Evolutionary conservation across 1,140 invertebrate genomes (phyloP).

Genomic region (Sarcophaga peregrina): DNA sequence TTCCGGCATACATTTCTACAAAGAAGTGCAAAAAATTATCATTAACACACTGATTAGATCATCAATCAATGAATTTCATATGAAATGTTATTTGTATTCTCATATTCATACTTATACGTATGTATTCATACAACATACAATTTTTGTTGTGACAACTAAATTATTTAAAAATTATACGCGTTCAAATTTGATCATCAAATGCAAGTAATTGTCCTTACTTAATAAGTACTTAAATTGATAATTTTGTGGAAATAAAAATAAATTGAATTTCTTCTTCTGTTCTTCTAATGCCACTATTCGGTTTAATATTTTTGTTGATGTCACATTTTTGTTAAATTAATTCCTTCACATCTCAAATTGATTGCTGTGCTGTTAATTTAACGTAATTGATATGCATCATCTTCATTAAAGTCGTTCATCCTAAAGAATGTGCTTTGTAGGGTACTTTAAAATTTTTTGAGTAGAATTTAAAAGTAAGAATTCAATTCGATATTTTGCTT

Average conservation of each 20-base stretch:
- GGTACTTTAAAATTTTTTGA: no score
- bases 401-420: neutral
- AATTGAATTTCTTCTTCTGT: neutral
- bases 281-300: neutral
- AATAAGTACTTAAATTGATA: neutral
- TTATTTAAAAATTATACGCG: no score
- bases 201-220: neutral
- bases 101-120: no score
- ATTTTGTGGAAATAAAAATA: neutral
- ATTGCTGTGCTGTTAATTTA: neutral
- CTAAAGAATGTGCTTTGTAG: no score
- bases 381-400: neutral
- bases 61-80: neutral
- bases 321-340: neutral
- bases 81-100: no score
- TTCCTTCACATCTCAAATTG: neutral
- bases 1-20: conserved; percentile 90
- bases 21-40: conserved; percentile 1
- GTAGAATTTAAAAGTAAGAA: no score
- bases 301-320: neutral
- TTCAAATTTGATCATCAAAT: no score
- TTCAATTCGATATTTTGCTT: no score
- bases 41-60: neutral
- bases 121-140: no score
- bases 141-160: no score